A percentile compares a stretch with the other conserved stretches of the same genome.
These are phyloP conservation scores for Rhinophrynus dorsalis DNA, from an alignment of 2,797 vertebrate species.

Conservation along the genomic window DNA sequence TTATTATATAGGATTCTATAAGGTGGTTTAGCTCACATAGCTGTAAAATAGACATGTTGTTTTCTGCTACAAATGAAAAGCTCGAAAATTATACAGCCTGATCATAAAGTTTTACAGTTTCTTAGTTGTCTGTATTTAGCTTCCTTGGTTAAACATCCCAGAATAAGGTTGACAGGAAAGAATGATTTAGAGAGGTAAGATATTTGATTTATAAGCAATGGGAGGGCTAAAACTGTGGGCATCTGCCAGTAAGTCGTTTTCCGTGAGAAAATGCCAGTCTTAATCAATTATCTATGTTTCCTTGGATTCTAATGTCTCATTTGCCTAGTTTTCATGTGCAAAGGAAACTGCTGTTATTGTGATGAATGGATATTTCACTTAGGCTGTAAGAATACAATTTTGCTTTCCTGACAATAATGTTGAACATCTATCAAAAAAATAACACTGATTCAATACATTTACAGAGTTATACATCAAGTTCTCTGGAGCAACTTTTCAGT, in stretches of 20 bases:
- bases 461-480: conserved; percentile 18
- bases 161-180: conserved; percentile 5
- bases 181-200: conserved; percentile 12
- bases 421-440: conserved; percentile 32
- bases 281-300: conserved; percentile 32
- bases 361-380: conserved; percentile 37
- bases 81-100: not conserved
- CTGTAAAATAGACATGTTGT: no score
- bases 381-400: conserved; percentile 36
- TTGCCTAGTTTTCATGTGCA: not conserved
- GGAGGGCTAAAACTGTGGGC: conserved; percentile 10
- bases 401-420: conserved; percentile 40
- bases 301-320: conserved; percentile 32
- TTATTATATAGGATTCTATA: no score
- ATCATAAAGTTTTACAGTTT: conserved; percentile 3
- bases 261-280: conserved; percentile 26
- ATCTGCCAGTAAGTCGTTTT: conserved; percentile 36
- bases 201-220: conserved; percentile 28
- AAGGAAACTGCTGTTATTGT: conserved; percentile 13
- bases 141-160: not conserved
- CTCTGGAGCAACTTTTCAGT: not conserved
- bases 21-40: no score
- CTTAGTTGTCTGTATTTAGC: conserved; percentile 14
- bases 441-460: conserved; percentile 27
- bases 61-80: conserved; percentile 1